These are phyloP conservation scores for Criorhina ranunculi DNA, from an alignment of 2,888 invertebrate genomes.

Conservation along the genomic window DNA sequence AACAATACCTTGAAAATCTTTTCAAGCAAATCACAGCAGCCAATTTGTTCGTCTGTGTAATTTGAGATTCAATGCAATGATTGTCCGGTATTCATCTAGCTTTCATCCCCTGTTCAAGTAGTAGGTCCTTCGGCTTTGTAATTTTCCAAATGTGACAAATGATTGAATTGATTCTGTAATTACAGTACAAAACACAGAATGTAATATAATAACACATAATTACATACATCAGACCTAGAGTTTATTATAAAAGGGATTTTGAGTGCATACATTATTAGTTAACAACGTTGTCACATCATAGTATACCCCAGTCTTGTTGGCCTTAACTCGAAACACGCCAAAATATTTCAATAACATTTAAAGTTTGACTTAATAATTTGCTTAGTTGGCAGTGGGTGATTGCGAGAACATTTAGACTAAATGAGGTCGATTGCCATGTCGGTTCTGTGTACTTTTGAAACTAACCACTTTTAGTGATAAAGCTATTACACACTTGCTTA, in stretches of 20 bases:
- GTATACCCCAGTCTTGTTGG: no score
- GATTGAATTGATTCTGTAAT: constrained; percentile 27
- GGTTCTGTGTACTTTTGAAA: no score
- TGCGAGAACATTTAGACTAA: no score
- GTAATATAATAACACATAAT: constrained; percentile 21
- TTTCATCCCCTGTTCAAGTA: neutral
- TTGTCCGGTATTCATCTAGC: neutral
- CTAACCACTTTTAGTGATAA: no score
- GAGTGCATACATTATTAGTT: no score
- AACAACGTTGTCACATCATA: no score
- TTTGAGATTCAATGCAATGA: constrained; percentile 20
- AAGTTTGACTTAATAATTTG: no score
- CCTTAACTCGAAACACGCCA: no score
- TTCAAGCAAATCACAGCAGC: constrained; percentile 14
- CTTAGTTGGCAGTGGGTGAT: no score
- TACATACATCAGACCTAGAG: neutral
- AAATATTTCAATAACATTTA: no score
- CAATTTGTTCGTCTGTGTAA: constrained; percentile 25
- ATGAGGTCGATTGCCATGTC: no score
- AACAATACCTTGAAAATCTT: neutral
- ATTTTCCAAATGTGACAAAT: constrained; percentile 7
- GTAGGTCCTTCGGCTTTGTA: neutral
- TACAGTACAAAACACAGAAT: constrained; percentile 11
- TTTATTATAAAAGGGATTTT: neutral
- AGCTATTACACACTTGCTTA: no score